Evolutionary conservation across 2,113 vertebrate genomes (phyloP), one percentile per base, ranked within the genome.

Genomic region (Marmota monax): DNA sequence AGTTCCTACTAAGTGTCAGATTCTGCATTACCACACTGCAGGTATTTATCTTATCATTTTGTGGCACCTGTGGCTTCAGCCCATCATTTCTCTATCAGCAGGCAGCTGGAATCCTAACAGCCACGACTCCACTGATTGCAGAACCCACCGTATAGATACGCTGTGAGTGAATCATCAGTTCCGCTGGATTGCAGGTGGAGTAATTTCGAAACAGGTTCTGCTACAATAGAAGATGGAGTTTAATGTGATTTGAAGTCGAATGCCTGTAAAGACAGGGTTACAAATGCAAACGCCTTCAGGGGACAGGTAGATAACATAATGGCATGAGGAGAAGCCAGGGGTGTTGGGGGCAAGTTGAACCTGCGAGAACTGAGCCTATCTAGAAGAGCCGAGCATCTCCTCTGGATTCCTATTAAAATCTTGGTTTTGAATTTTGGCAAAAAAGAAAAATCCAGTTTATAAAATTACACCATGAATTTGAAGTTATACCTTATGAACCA

Each of bases 191-290:
- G 84, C 74, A 77, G 84, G 65, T 61, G 76, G 29, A 78, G 56
- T 65, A n/a, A 84, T 91, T 97, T 94, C 27, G 51, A 85, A 95
- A 95, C 72, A 92, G 34, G 42, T 76, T 91, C 73, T 95, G 53
- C 89, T 63, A 61, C 65, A 80, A 9, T 77, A 51, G 85, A 82
- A 73, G 89, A 79, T 29, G 16, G 56, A 5, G 4, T 20, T 94
- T 94, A 91, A 85, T 63, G 70, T 37, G 74, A 95, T 89, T 95
- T 83, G 80, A 92, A 90, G 85, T 85, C 93, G 88, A 79, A 79
- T 84, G 48, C 76, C 42, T 92, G 56, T 72, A 87, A 91, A 92
- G 58, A 77, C 10, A 88, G 29, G 12, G 65, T 42, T 80, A 34
- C 58, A 79, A 56, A 80, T 42, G 79, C 56, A 67, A 39, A 69